Evolutionary conservation across 2,797 vertebrate genomes (phyloP).

Genomic region (Steatocranus sp.): DNA sequence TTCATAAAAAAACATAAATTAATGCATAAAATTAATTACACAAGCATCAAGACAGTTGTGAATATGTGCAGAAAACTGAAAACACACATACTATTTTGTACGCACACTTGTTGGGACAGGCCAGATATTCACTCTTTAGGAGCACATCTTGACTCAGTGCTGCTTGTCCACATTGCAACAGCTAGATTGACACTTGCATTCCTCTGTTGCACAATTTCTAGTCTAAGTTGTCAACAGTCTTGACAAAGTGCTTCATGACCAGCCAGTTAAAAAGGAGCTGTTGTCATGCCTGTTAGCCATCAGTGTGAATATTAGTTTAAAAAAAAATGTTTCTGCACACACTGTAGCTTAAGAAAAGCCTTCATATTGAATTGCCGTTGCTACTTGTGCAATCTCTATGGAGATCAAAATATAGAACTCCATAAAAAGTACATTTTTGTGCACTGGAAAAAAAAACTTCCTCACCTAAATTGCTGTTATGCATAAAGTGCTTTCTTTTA

Average conservation of each 20-base stretch:
- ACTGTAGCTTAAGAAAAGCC: neutral
- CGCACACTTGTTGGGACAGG: neutral
- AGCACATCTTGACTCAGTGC: constrained; percentile 14
- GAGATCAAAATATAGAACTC: neutral
- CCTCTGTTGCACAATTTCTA: constrained; percentile 31
- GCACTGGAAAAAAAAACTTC: neutral
- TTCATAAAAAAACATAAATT: neutral
- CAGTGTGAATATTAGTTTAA: constrained; percentile 30
- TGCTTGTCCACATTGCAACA: constrained; percentile 27
- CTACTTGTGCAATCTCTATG: neutral
- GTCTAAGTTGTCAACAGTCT: constrained; percentile 52
- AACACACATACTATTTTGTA: neutral
- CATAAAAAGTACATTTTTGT: neutral
- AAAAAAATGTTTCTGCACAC: constrained; percentile 7
- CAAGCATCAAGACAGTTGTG: neutral
- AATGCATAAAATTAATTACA: neutral
- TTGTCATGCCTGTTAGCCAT: constrained; percentile 54
- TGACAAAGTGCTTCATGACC: constrained; percentile 64
- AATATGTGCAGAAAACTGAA: neutral
- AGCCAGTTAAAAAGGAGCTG: constrained; percentile 56
- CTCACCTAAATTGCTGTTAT: neutral
- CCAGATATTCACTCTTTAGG: constrained; percentile 26
- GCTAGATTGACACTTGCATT: constrained; percentile 39
- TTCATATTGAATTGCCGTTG: constrained; percentile 19
- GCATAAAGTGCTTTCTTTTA: neutral